These are phyloP conservation scores for Apis florea DNA, from an alignment of 1,140 invertebrate genomes.

Conservation along the genomic window DNA sequence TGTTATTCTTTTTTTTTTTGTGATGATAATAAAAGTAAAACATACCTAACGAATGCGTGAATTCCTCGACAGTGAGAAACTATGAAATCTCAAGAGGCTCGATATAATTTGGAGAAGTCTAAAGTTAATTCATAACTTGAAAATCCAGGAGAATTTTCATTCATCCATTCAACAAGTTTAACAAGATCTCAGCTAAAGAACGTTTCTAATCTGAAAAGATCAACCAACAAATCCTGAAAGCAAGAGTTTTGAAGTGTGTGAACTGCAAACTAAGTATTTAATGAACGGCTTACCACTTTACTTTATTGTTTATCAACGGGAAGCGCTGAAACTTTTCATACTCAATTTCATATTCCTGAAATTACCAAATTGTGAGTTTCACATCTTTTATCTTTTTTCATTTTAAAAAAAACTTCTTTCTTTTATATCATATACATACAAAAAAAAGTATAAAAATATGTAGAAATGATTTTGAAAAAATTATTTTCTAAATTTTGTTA, in stretches of 20 bases:
- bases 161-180: constrained; percentile 15
- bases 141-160: constrained; percentile 5
- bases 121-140: neutral
- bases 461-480: no score
- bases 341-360: neutral
- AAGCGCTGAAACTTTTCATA: neutral
- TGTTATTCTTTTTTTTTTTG: no score
- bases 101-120: neutral
- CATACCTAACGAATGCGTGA: no score
- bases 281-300: constrained; percentile 3
- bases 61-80: neutral
- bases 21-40: no score
- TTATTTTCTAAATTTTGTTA: no score
- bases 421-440: no score
- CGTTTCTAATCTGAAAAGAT: constrained; percentile 8
- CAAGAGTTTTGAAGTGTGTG: neutral
- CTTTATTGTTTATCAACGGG: neutral
- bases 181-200: neutral
- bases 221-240: constrained; percentile 14
- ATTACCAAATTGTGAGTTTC: no score
- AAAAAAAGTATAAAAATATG: no score
- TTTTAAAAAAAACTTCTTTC: no score
- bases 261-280: constrained; percentile 1
- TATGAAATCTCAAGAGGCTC: neutral
- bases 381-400: no score